Base-by-base conservation (phyloP, 2,797 vertebrate genomes). In the Serranus cabrilla region DNA sequence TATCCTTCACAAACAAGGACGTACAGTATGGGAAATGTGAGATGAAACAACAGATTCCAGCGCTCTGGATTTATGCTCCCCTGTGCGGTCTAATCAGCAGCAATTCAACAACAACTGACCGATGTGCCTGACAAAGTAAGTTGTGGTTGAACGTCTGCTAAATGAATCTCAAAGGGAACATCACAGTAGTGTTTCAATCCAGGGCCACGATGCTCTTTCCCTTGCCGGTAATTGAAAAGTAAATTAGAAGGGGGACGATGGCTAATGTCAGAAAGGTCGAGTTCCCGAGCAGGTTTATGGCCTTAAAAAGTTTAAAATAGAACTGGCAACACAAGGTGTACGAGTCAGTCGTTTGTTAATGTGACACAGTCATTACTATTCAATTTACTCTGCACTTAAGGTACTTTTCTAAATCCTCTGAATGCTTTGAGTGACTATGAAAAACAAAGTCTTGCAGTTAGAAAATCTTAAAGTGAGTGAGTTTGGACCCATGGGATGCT, bases 1-100 rank as follows among this genome's bases (percentile, higher is more conserved):
- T 76, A 78, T 86, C 57, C 71, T 74, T 74, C 51, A 60, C 60
- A 80, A 76, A 82, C 49, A 76, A 78, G 71, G 34, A 61, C 40
- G 13, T 69, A 46, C 65, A 76, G 59, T 75, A 21, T 57, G 66
- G 60, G 72, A 45, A 69, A 71, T 27, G 31, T 60, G 54, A 57
- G 57, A 51, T 58, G 61, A 50, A n/a, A 20, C 47, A 57, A 39
- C 11, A 68, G 69, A 58, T 40, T 51, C 18, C 56, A 14, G 21
- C 1, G 4, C 18, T 2, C 37, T 47, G 55, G 59, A 74, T 74
- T 76, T 52, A 23, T 74, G 45, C 50, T 81, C 46, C 37, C 56
- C 57, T 61, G 49, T 58, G 46, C 65, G 75, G 12, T 74, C 74
- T 74, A 56, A 74, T 63, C 67, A 60, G 63, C 75, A 66, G 54